Evolutionary conservation across 1,140 invertebrate genomes (phyloP).

Genomic region (Contarinia nasturtii): DNA sequence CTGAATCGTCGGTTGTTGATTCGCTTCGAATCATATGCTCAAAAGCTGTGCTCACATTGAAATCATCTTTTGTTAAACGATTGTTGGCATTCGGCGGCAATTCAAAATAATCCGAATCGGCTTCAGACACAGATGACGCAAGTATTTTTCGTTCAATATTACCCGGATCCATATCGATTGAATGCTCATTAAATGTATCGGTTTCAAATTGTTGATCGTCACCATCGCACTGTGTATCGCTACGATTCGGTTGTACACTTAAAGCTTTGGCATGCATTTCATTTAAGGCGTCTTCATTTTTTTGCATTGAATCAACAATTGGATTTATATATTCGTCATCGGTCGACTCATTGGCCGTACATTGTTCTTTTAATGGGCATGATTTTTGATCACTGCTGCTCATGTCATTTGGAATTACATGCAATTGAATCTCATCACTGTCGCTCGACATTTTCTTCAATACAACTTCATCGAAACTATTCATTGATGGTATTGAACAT

Average conservation of each 20-base stretch:
- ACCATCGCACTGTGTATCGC: background rate
- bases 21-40: constrained; percentile 6
- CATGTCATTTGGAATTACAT: no score
- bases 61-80: constrained; percentile 9
- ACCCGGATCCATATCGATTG: constrained; percentile 4
- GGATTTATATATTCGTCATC: background rate
- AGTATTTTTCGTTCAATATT: constrained; percentile 20
- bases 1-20: constrained; percentile 15
- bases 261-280: background rate
- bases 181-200: background rate
- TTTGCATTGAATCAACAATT: background rate
- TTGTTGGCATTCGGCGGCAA: background rate
- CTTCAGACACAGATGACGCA: constrained; percentile 19
- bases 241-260: background rate
- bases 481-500: no score
- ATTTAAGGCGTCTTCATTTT: background rate
- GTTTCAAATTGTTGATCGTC: constrained; percentile 2
- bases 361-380: no score
- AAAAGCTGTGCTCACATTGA: constrained; percentile 18
- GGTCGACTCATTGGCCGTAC: no score
- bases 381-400: no score
- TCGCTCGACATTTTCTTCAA: no score
- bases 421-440: no score
- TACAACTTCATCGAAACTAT: no score
- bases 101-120: constrained; percentile 14